Evolutionary conservation across 2,797 vertebrate species (phyloP).

Genomic region (Australoheros facetus): DNA sequence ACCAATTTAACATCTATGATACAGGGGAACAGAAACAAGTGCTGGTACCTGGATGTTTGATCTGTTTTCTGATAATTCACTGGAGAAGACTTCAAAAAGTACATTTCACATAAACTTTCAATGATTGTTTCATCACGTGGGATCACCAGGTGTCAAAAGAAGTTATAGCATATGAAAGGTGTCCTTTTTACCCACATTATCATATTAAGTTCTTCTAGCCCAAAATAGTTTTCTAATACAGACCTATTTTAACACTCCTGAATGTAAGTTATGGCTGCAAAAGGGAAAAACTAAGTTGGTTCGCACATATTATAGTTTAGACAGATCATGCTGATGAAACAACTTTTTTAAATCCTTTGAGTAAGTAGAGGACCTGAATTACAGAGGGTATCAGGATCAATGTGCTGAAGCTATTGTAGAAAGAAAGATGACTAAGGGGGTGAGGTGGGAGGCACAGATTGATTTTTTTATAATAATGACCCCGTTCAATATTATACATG

Average conservation of each 20-base stretch:
- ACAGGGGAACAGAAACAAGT: fast-evolving
- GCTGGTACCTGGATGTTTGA: too few relatives aligned
- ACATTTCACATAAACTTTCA: too few relatives aligned
- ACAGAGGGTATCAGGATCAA: neutral
- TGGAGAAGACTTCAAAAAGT: neutral
- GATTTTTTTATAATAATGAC: neutral
- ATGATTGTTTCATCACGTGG: neutral
- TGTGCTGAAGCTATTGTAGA: neutral
- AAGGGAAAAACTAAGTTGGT: fast-evolving
- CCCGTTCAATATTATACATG: neutral
- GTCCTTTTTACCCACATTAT: neutral
- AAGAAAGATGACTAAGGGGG: neutral
- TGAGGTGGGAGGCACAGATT: neutral
- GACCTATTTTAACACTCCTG: fast-evolving
- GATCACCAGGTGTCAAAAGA: neutral
- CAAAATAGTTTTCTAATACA: neutral
- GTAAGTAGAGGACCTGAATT: neutral
- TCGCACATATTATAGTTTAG: neutral
- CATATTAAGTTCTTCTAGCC: neutral
- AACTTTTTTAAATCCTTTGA: neutral
- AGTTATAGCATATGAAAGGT: neutral
- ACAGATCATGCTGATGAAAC: too few relatives aligned
- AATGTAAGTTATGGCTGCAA: neutral
- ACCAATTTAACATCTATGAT: neutral
- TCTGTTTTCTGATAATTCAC: neutral